phyloP scores from a whole-genome alignment of 2,888 invertebrate genomes.

The Tuta absoluta region DNA sequence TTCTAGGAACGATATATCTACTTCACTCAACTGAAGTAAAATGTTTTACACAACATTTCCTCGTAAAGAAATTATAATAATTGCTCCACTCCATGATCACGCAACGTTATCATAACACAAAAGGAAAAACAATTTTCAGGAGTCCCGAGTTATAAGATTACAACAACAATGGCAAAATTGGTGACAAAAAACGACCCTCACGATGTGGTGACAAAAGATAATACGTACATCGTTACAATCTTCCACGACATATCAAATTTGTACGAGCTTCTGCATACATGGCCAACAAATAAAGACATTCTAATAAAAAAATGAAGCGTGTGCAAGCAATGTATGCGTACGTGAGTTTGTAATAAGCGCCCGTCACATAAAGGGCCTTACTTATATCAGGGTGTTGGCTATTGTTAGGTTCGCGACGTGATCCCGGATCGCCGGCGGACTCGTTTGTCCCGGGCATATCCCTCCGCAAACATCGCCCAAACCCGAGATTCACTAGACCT shows the following conservation, averaged over 20 bases:
- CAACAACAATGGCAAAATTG: slow-evolving; percentile 69
- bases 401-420: slow-evolving; percentile 52
- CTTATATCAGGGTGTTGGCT: slow-evolving; percentile 57
- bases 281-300: neutral
- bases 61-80: slow-evolving; percentile 13
- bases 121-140: slow-evolving; percentile 45
- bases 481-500: slow-evolving; percentile 76
- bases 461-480: slow-evolving; percentile 75
- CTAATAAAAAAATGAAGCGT: neutral
- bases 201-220: slow-evolving; percentile 76
- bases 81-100: neutral
- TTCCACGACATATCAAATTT: neutral
- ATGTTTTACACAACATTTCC: neutral
- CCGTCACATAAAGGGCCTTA: neutral
- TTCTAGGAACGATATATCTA: neutral
- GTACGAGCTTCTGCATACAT: slow-evolving; percentile 3
- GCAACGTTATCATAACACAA: slow-evolving; percentile 29
- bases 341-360: slow-evolving; percentile 10
- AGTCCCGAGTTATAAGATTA: slow-evolving; percentile 55
- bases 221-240: slow-evolving; percentile 61
- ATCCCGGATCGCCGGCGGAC: slow-evolving; percentile 67
- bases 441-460: slow-evolving; percentile 77
- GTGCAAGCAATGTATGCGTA: slow-evolving; percentile 2
- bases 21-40: neutral
- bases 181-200: slow-evolving; percentile 73